Conservation (phyloP, 2,113 vertebrate genomes). For the Chlorodrepanis virens region DNA sequence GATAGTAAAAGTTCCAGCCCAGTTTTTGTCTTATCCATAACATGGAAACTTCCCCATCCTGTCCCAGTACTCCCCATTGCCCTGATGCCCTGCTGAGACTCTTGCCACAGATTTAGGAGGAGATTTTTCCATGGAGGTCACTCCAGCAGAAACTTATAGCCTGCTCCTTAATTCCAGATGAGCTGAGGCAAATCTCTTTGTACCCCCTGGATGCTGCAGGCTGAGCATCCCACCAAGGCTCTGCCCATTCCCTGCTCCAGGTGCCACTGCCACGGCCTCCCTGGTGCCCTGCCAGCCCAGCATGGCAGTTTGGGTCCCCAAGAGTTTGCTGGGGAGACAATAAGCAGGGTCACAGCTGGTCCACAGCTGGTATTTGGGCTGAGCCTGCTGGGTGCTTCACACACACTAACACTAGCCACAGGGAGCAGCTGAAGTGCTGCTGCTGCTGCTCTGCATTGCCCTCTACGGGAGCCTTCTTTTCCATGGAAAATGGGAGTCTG, state of each 20-base stretch:
- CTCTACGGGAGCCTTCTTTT: not conserved
- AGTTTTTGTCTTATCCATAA: not conserved
- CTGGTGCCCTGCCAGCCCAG: not conserved
- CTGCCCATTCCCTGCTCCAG: not conserved
- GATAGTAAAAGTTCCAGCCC: not conserved
- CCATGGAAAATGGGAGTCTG: not conserved
- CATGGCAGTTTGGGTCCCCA: accelerated
- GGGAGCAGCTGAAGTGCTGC: not conserved
- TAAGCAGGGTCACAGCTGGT: not conserved
- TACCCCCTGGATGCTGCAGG: accelerated
- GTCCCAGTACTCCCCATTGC: not conserved
- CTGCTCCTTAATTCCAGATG: not conserved
- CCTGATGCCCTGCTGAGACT: not conserved
- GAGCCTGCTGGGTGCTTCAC: accelerated
- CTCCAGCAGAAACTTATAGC: not conserved
- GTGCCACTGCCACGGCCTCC: not conserved
- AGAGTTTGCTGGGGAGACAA: not conserved
- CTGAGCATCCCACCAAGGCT: not conserved
- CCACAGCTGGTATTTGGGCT: not conserved
- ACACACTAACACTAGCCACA: not conserved
- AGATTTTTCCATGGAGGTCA: not conserved
- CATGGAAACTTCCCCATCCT: not conserved
- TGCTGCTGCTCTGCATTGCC: not conserved
- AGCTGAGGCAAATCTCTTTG: not conserved
- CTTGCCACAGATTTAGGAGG: not conserved